Evolutionary conservation across 2,797 vertebrate genomes (phyloP).

Genomic region (Pterois miles): DNA sequence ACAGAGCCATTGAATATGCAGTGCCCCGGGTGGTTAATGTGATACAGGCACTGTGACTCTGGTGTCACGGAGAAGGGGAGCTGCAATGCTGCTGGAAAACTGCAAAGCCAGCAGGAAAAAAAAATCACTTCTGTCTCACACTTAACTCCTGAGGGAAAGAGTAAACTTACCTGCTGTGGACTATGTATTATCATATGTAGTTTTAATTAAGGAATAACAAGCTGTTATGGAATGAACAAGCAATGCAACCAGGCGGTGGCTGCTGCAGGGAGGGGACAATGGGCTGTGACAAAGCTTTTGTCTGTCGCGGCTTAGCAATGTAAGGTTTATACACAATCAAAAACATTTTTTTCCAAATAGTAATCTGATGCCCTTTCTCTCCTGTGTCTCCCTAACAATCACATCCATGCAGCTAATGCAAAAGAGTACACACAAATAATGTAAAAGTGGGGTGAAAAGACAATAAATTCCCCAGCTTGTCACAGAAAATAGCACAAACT

Average conservation of each 20-base stretch:
- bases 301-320: constrained; percentile 12
- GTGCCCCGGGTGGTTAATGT: constrained; percentile 60
- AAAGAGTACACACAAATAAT: background rate
- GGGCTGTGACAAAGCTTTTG: constrained; percentile 49
- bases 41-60: constrained; percentile 72
- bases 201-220: background rate
- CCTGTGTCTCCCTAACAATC: background rate
- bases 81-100: constrained; percentile 49
- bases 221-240: background rate
- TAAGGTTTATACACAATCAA: background rate
- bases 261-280: constrained; percentile 46
- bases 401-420: background rate
- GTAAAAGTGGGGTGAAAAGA: background rate
- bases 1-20: constrained; percentile 86
- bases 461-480: background rate
- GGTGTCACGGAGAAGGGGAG: constrained; percentile 49
- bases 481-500: background rate
- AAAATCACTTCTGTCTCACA: background rate
- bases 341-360: background rate
- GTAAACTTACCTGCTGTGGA: background rate
- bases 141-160: background rate
- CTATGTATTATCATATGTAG: background rate
- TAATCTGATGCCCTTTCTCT: background rate
- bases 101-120: constrained; percentile 40
- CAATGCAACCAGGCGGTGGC: constrained; percentile 19